Evolutionary conservation across 1,140 invertebrate species (phyloP), one percentile per base, ranked within the genome.

Genomic region (Galendromus occidentalis): DNA sequence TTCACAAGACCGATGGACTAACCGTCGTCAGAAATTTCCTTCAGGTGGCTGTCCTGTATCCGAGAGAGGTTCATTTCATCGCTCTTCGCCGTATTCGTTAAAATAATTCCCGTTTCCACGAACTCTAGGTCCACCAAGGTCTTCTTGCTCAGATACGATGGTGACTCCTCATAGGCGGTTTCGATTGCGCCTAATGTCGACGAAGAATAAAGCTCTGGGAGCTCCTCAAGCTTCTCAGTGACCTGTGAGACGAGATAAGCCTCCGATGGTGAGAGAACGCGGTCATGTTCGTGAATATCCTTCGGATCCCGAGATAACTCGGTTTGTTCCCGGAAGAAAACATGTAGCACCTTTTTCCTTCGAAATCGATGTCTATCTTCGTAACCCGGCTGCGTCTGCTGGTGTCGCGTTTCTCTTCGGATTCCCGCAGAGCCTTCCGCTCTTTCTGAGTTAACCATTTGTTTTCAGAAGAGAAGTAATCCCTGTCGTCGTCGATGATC

Each of bases 401-500:
- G 78, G 0, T 82, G 81, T 41, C 83, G 77, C 51, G 85, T 75
- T 67, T 86, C 66, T 84, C 80, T 73, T 87, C 83, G 20, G 85
- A 82, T 69, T 85, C 82, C 66, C 83, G 77, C 45, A 86, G 76
- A 66, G 82, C 80, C 42, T 83, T 80, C 69, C 84, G 79, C 72
- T 92, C 84, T 12, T 79, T 75, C 14, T 84, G 77, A 45, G 80
- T 83, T 2, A 91, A 74, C 91, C 91, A 95, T 22, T 84, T 84
- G 67, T 77, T 76, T 73, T 83, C 84, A 6, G 84, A 77, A 68
- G 83, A 82, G 77, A 89, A 97, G 75, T 96, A 96, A 76, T 97
- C 93, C 68, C 84, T 83, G 73, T 96, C 88, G 75, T 96, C 92
- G 75, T 97, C 92, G 67, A 92, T 93, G 1, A 97, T 88, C 72